Evolutionary conservation across 1,140 invertebrate genomes (phyloP).

Genomic region (Pristionchus pacificus): DNA sequence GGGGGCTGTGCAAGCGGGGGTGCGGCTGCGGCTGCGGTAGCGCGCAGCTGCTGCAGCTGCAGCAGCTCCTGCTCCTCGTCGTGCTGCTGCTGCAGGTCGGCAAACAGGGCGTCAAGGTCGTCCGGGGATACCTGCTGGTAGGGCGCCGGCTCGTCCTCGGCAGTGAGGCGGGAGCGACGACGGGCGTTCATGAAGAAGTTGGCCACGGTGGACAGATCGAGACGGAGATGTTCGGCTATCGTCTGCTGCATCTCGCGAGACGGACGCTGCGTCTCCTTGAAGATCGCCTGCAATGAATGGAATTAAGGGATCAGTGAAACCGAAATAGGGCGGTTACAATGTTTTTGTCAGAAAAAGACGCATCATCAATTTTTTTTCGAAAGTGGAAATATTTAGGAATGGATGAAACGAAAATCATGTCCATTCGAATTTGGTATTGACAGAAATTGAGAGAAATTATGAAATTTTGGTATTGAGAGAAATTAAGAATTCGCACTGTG

Average conservation of each 20-base stretch:
- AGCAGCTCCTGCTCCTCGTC: background rate
- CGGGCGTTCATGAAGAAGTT: constrained; percentile 99
- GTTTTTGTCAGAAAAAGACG: too few species aligned
- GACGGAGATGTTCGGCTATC: constrained; percentile 89
- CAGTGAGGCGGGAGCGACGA: constrained; percentile 64
- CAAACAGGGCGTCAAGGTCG: background rate
- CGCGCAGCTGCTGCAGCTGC: background rate
- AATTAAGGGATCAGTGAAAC: background rate
- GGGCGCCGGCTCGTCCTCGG: constrained; percentile 34
- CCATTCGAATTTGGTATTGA: too few species aligned
- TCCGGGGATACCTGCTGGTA: constrained; percentile 33
- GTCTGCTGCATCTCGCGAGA: constrained; percentile 99
- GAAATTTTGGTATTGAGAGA: background rate
- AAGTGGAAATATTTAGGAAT: too few species aligned
- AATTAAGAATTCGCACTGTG: too few species aligned
- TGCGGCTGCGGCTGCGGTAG: background rate
- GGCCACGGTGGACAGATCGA: constrained; percentile 95
- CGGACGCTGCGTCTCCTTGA: constrained; percentile 94
- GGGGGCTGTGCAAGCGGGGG: constrained; percentile 13
- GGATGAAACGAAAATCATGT: too few species aligned
- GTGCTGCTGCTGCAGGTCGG: background rate
- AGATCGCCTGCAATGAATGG: constrained; percentile 54
- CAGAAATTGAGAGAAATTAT: background rate
- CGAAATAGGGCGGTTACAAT: too few species aligned
- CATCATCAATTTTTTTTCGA: too few species aligned